Evolutionary conservation across 2,113 vertebrate genomes (phyloP).

Genomic region (Nibea albiflora): DNA sequence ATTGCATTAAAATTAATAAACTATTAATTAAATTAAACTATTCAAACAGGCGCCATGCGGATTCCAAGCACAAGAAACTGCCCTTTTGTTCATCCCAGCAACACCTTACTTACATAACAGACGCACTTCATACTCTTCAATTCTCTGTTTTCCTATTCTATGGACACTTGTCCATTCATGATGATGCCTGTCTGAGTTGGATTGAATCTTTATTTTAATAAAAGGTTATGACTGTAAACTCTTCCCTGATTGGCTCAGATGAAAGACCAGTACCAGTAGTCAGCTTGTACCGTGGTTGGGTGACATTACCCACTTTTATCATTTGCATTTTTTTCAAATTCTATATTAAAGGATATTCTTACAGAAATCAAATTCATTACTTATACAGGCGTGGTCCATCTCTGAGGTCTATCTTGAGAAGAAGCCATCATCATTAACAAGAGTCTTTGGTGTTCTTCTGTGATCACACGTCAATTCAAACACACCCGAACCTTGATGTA

Average conservation of each 20-base stretch:
- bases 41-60: background rate
- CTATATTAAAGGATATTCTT: constrained; percentile 3
- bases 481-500: constrained; percentile 31
- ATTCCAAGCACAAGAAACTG: background rate
- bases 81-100: no score
- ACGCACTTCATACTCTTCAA: background rate
- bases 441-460: constrained; percentile 35
- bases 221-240: constrained; percentile 2
- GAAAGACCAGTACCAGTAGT: background rate
- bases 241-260: background rate
- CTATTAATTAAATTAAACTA: no score
- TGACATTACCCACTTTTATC: background rate
- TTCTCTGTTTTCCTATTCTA: constrained; percentile 1
- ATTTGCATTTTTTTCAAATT: background rate
- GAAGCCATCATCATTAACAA: constrained; percentile 25
- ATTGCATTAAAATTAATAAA: no score
- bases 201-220: constrained; percentile 11
- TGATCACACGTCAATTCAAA: constrained; percentile 50
- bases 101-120: no score
- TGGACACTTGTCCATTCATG: background rate
- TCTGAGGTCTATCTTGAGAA: constrained; percentile 24
- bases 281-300: background rate
- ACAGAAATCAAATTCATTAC: background rate
- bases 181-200: background rate
- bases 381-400: background rate